Evolutionary conservation across 2,113 vertebrate genomes (phyloP).

Genomic region (Corythornis vintsioides): DNA sequence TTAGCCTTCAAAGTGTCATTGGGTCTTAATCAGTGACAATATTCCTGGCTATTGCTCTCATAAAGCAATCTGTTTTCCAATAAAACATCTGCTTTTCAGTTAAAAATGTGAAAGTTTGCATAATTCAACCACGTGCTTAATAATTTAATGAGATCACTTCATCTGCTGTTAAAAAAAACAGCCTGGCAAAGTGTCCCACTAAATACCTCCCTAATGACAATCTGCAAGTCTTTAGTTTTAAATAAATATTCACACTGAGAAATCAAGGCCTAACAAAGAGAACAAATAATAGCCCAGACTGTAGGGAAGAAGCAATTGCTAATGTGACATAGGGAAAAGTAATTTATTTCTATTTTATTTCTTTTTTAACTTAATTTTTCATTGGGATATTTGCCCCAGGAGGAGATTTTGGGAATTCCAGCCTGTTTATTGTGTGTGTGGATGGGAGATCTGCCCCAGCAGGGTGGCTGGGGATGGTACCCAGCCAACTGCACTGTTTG

Average conservation of each 20-base stretch:
- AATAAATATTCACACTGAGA: neutral
- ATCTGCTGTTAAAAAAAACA: slow-evolving; percentile 6
- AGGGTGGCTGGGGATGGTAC: neutral
- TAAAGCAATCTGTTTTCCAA: slow-evolving; percentile 10
- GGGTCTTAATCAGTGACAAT: neutral
- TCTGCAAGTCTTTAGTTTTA: neutral
- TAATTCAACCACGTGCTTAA: slow-evolving; percentile 58
- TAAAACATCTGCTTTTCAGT: slow-evolving; percentile 10
- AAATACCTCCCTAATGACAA: neutral
- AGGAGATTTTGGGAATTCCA: neutral
- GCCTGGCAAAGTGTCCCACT: neutral
- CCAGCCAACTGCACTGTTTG: neutral
- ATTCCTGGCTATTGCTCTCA: neutral
- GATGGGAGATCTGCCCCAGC: neutral
- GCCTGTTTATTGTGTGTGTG: neutral
- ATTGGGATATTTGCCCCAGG: neutral
- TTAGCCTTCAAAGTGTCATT: neutral
- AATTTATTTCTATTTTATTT: too few species aligned
- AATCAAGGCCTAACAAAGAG: neutral
- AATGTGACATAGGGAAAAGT: neutral
- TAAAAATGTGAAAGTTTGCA: neutral
- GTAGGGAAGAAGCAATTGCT: neutral
- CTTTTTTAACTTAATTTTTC: neutral
- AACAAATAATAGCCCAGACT: neutral
- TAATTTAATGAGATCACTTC: slow-evolving; percentile 58